Evolutionary conservation across 2,888 invertebrate species (phyloP).

Genomic region (Eupithecia pulchellata): DNA sequence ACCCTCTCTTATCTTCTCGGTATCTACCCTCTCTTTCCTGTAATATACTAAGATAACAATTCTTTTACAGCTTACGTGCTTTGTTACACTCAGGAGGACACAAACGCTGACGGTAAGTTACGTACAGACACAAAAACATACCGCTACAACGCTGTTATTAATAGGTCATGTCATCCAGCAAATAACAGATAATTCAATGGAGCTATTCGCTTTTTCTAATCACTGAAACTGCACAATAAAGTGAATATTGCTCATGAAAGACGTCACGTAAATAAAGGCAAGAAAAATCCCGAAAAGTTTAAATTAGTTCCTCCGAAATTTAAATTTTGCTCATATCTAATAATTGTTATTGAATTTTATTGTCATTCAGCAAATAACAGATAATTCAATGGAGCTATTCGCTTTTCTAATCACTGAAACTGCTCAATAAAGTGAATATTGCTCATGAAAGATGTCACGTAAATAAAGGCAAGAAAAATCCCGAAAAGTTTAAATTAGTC

Average conservation of each 20-base stretch:
- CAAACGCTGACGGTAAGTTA: conserved; percentile 94
- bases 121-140: conserved; percentile 46
- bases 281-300: background rate
- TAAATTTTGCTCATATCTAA: too few relatives aligned
- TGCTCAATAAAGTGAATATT: conserved; percentile 52
- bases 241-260: conserved; percentile 49
- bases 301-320: too few relatives aligned
- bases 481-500: background rate
- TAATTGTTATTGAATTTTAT: too few relatives aligned
- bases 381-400: conserved; percentile 66
- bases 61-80: conserved; percentile 96
- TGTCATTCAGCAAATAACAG: conserved; percentile 75
- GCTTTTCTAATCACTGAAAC: conserved; percentile 73
- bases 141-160: conserved; percentile 73
- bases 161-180: conserved; percentile 74
- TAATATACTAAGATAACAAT: conserved; percentile 59
- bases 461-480: background rate
- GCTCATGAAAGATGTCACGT: conserved; percentile 38
- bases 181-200: conserved; percentile 69
- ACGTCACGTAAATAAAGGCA: conserved; percentile 6
- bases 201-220: conserved; percentile 77
- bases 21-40: background rate
- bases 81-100: conserved; percentile 96
- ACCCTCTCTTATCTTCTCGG: too few relatives aligned
- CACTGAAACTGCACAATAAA: conserved; percentile 53